phyloP scores from a whole-genome alignment of 2,888 invertebrate genomes.

The Abrostola tripartita region DNA sequence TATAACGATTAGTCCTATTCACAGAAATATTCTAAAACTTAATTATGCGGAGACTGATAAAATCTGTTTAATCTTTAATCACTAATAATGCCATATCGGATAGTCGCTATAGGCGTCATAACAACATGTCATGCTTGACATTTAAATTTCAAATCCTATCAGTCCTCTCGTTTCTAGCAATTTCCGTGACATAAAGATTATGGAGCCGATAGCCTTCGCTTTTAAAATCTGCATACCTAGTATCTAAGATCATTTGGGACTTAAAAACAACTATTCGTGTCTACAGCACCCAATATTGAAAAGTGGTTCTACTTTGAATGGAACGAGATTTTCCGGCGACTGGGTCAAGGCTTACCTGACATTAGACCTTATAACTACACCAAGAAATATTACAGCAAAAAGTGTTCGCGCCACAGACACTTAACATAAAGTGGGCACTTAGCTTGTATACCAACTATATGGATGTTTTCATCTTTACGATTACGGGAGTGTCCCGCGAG shows the following conservation, averaged over 20 bases:
- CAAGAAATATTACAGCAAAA: conserved; percentile 43
- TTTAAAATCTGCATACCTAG: conserved; percentile 41
- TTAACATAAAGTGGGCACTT: conserved; percentile 51
- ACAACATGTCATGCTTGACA: conserved; percentile 21
- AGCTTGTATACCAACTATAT: conserved; percentile 45
- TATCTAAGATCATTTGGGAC: conserved; percentile 33
- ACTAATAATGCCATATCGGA: background rate
- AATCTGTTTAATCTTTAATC: too few species aligned
- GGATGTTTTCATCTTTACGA: conserved; percentile 68
- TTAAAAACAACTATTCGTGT: conserved; percentile 49
- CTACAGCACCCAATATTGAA: conserved; percentile 37
- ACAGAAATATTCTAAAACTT: too few species aligned
- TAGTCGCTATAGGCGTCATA: background rate
- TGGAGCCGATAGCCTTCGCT: conserved; percentile 48
- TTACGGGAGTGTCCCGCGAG: conserved; percentile 65
- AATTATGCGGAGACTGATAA: too few species aligned
- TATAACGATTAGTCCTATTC: too few species aligned
- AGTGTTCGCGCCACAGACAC: conserved; percentile 30
- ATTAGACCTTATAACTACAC: conserved; percentile 36
- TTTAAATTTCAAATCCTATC: conserved; percentile 39
- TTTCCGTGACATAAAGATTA: conserved; percentile 44
- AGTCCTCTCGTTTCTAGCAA: conserved; percentile 32
- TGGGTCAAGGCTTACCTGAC: conserved; percentile 57
- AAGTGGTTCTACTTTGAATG: conserved; percentile 45
- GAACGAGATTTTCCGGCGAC: conserved; percentile 52